Evolutionary conservation across 1,140 invertebrate genomes (phyloP).

Genomic region (Coelopa frigida): DNA sequence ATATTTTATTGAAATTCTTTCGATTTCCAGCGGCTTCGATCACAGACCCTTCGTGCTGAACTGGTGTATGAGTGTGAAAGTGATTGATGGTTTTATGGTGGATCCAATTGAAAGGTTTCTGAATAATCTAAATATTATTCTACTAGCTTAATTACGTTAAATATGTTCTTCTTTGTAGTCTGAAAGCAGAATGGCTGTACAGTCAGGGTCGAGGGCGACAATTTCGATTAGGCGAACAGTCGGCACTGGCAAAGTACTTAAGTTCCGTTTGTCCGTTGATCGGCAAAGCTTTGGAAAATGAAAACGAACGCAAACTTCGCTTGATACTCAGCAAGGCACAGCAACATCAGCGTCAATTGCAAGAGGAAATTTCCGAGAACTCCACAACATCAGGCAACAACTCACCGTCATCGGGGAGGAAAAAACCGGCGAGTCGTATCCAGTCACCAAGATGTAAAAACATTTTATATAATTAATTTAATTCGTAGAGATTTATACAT

Average conservation of each 20-base stretch:
- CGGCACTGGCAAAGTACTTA: slow-evolving; percentile 73
- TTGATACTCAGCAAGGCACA: slow-evolving; percentile 83
- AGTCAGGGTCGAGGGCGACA: slow-evolving; percentile 84
- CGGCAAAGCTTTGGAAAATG: slow-evolving; percentile 67
- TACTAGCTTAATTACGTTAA: too few relatives aligned
- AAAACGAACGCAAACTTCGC: slow-evolving; percentile 77
- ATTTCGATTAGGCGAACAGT: slow-evolving; percentile 77
- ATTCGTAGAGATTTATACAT: too few relatives aligned
- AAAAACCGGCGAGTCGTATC: slow-evolving; percentile 39
- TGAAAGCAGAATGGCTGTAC: slow-evolving; percentile 92
- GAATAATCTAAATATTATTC: slow-evolving; percentile 3
- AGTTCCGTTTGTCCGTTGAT: slow-evolving; percentile 67
- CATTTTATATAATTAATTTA: background rate
- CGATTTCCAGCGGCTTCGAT: slow-evolving; percentile 67
- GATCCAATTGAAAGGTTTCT: slow-evolving; percentile 80
- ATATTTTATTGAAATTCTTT: background rate
- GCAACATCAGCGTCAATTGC: slow-evolving; percentile 76
- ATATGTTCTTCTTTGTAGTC: slow-evolving; percentile 49
- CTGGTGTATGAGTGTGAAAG: slow-evolving; percentile 82
- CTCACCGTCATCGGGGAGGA: slow-evolving; percentile 38
- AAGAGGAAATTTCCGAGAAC: slow-evolving; percentile 54
- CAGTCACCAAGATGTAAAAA: slow-evolving; percentile 40
- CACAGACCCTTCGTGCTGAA: slow-evolving; percentile 88
- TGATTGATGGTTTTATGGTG: slow-evolving; percentile 81
- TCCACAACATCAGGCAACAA: slow-evolving; percentile 37